Evolutionary conservation across 2,113 vertebrate genomes (phyloP).

Genomic region (Neopipo cinnamomea): DNA sequence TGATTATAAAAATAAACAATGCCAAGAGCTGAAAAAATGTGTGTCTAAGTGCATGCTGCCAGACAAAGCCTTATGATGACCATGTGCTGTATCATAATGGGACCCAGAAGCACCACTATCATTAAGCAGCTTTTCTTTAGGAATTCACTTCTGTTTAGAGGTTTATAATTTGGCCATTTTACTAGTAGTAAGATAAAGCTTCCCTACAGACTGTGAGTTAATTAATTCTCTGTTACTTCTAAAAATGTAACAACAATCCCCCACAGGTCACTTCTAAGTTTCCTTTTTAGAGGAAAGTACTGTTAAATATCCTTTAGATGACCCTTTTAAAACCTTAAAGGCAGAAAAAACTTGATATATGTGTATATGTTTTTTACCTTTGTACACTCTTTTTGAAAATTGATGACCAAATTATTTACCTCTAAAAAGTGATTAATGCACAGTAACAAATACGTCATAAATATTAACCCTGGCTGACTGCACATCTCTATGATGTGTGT

Average conservation of each 20-base stretch:
- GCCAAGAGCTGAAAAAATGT: neutral
- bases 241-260: neutral
- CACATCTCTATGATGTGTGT: conserved; percentile 30
- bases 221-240: neutral
- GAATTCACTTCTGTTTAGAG: conserved; percentile 23
- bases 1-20: neutral
- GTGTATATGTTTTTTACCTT: neutral
- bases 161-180: conserved; percentile 46
- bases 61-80: conserved; percentile 70
- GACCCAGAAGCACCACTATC: conserved; percentile 57
- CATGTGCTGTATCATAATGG: conserved; percentile 47
- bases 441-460: neutral
- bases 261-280: fast-evolving
- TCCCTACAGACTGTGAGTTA: neutral
- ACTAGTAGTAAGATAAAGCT: neutral
- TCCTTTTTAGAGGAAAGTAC: neutral
- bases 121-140: conserved; percentile 45
- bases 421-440: conserved; percentile 55
- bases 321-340: neutral
- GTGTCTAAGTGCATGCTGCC: neutral
- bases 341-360: neutral
- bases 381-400: neutral
- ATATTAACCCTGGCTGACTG: neutral
- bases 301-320: neutral
- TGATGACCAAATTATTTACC: conserved; percentile 57